Percentiles rank a stretch among this genome's conserved stretches.
Conservation (phyloP, 1,140 invertebrate species). For the Ruditapes philippinarum region DNA sequence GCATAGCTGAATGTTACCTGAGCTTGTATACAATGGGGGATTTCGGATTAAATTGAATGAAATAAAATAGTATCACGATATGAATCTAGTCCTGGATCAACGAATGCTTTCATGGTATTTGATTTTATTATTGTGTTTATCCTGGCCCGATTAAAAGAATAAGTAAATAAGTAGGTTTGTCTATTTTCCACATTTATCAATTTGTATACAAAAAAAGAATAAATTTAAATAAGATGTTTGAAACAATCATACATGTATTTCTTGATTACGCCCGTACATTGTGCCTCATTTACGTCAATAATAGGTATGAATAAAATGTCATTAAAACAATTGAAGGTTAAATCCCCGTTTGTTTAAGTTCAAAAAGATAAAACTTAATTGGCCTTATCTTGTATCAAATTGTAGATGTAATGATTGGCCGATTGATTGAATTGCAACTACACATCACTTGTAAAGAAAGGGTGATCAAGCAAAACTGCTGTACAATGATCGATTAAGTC, state of each 20-base stretch:
- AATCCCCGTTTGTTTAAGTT: not conserved
- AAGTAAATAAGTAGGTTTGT: no score
- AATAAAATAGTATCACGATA: slow-evolving; percentile 54
- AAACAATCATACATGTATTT: no score
- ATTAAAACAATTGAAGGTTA: slow-evolving; percentile 11
- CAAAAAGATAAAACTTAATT: slow-evolving; percentile 29
- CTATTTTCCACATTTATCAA: no score
- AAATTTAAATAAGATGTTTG: no score
- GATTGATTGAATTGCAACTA: slow-evolving; percentile 2
- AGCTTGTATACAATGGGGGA: slow-evolving; percentile 28
- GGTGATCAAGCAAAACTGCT: not conserved
- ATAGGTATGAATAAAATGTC: not conserved
- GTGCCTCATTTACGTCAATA: no score
- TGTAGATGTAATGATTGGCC: slow-evolving; percentile 3
- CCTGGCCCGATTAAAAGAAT: no score
- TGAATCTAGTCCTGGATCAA: slow-evolving; percentile 34
- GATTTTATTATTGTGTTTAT: not conserved
- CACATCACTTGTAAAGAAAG: not conserved
- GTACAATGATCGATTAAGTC: slow-evolving; percentile 24
- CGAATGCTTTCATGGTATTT: slow-evolving; percentile 25
- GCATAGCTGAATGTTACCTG: slow-evolving; percentile 37
- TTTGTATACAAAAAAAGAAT: no score
- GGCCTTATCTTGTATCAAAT: slow-evolving; percentile 44
- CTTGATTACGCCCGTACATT: no score
- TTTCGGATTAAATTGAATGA: slow-evolving; percentile 36